Conservation (phyloP, 2,797 vertebrate species). For the Neostethus bicornis region DNA sequence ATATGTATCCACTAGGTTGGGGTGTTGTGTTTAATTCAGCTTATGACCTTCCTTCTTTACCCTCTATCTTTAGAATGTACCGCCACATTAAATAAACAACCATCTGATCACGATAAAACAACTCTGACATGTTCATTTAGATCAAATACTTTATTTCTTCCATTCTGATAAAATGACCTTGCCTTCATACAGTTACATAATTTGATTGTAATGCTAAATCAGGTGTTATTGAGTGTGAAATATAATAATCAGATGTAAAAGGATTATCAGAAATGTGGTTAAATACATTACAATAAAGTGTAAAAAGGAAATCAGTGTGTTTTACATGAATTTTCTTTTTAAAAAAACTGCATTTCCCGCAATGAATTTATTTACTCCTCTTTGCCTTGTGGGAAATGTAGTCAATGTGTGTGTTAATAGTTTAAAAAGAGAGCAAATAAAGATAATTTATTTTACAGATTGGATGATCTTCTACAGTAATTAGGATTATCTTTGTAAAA, state of each 20-base stretch:
- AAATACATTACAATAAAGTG: not conserved
- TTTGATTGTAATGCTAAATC: too few species aligned
- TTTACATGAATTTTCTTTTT: slow-evolving; percentile 64
- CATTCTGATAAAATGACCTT: too few species aligned
- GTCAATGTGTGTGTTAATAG: not conserved
- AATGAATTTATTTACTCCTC: not conserved
- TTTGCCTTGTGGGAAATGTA: slow-evolving; percentile 33
- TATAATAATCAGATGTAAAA: too few species aligned
- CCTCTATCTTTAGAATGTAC: slow-evolving; percentile 23
- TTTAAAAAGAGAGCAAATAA: not conserved
- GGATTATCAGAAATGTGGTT: too few species aligned
- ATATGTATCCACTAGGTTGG: slow-evolving; percentile 43
- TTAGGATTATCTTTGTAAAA: too few species aligned
- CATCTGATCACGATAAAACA: slow-evolving; percentile 7
- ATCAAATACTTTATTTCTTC: too few species aligned
- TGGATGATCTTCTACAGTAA: not conserved
- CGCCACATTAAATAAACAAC: slow-evolving; percentile 9
- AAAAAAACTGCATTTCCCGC: slow-evolving; percentile 44
- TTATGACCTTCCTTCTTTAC: slow-evolving; percentile 52
- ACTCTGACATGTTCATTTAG: not conserved
- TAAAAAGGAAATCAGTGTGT: slow-evolving; percentile 12
- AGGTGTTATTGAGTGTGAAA: too few species aligned
- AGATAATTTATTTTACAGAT: rapidly evolving
- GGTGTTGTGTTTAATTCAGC: slow-evolving; percentile 15
- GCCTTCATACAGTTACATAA: too few species aligned